These are phyloP conservation scores for Leptobrachium ailaonicum DNA, from an alignment of 2,113 vertebrate species.

Conservation along the genomic window DNA sequence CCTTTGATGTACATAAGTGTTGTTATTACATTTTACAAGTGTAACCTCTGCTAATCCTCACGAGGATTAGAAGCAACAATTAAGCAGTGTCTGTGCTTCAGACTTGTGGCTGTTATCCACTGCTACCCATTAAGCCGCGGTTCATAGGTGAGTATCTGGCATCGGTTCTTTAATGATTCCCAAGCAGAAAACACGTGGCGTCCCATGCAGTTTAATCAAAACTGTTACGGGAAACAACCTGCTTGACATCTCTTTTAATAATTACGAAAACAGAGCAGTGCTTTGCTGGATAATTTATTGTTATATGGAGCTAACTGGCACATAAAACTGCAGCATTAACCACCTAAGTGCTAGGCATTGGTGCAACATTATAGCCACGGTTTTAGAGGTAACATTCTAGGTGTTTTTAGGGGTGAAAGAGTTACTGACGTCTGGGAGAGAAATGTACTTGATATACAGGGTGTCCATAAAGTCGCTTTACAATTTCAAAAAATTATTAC, in stretches of 20 bases:
- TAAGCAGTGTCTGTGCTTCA: conserved; percentile 15
- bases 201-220: conserved; percentile 1
- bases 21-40: conserved; percentile 36
- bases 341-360: too few relatives aligned
- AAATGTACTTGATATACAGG: too few relatives aligned
- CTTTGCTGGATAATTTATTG: not conserved
- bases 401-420: too few relatives aligned
- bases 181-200: not conserved
- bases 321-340: not conserved
- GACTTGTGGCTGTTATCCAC: conserved; percentile 18
- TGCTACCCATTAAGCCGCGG: conserved; percentile 5
- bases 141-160: conserved; percentile 24
- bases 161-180: conserved; percentile 9
- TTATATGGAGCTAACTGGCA: conserved; percentile 22
- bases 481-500: too few relatives aligned
- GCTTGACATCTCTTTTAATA: conserved; percentile 21
- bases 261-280: not conserved
- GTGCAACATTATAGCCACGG: too few relatives aligned
- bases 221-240: conserved; percentile 23
- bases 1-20: conserved; percentile 40
- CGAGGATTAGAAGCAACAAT: conserved; percentile 38
- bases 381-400: too few relatives aligned
- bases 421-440: too few relatives aligned
- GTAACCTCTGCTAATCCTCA: conserved; percentile 30
- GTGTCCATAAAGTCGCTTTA: too few relatives aligned